These are phyloP conservation scores for Orientallactaga bullata DNA, from an alignment of 2,113 vertebrate species.

Conservation along the genomic window DNA sequence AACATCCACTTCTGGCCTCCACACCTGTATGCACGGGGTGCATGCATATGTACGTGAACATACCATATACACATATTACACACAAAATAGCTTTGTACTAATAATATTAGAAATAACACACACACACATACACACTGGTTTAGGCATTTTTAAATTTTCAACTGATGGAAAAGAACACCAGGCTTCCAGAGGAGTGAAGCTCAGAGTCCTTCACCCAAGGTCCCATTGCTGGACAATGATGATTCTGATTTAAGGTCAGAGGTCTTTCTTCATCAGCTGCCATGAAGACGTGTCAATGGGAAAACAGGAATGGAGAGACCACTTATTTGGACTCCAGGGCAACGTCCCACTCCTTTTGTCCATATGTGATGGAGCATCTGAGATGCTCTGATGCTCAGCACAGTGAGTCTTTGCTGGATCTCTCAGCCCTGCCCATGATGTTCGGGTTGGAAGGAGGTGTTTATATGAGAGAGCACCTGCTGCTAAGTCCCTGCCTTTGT, in stretches of 20 bases:
- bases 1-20: too few relatives aligned
- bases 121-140: not conserved
- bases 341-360: conserved; percentile 8
- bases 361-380: conserved; percentile 54
- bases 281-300: not conserved
- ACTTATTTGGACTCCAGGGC: conserved; percentile 27
- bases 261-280: not conserved
- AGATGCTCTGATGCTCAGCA: not conserved
- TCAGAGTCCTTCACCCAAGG: not conserved
- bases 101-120: too few relatives aligned
- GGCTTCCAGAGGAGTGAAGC: not conserved
- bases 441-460: conserved; percentile 54
- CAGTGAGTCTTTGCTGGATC: conserved; percentile 69
- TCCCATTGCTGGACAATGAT: not conserved
- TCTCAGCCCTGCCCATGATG: conserved; percentile 3
- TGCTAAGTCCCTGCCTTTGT: conserved; percentile 59
- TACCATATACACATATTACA: too few relatives aligned
- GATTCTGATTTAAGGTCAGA: not conserved
- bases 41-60: too few relatives aligned
- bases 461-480: conserved; percentile 56
- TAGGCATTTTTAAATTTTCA: not conserved
- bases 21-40: too few relatives aligned
- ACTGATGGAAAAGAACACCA: not conserved
- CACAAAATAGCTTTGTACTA: too few relatives aligned
- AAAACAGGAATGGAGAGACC: not conserved